These are phyloP conservation scores for Halcyon chelicuti DNA, from an alignment of 2,797 vertebrate genomes.

Conservation along the genomic window DNA sequence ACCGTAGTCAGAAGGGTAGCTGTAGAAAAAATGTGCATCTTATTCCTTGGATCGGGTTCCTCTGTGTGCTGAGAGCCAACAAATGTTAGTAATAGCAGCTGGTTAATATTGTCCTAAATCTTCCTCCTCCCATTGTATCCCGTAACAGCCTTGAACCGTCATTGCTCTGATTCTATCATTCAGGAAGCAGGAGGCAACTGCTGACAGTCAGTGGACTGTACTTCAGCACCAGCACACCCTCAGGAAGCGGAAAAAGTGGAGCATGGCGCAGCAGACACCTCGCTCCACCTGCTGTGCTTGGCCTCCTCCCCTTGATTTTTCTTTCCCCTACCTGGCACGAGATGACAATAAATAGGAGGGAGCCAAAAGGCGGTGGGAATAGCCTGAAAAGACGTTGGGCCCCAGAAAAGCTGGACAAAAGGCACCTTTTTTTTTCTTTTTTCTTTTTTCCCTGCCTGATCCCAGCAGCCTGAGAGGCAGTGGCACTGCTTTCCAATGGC, in stretches of 20 bases:
- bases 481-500: background rate
- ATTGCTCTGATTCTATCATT: conserved; percentile 21
- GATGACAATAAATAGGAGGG: background rate
- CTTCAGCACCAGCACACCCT: background rate
- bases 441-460: background rate
- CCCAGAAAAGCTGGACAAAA: background rate
- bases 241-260: conserved; percentile 2
- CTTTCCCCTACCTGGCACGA: conserved; percentile 13
- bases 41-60: background rate
- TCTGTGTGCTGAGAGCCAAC: background rate
- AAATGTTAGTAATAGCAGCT: conserved; percentile 10
- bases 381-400: background rate
- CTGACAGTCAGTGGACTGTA: conserved; percentile 9
- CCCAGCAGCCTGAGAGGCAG: background rate
- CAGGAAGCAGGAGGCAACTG: conserved; percentile 55
- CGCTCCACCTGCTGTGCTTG: conserved; percentile 35
- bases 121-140: conserved; percentile 40
- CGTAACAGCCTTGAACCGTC: conserved; percentile 30
- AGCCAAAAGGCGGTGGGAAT: background rate
- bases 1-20: background rate
- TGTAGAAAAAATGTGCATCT: background rate
- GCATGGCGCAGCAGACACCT: conserved; percentile 28
- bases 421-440: background rate
- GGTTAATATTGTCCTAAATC: conserved; percentile 4
- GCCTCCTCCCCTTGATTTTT: background rate